Percentiles rank a stretch among this genome's conserved stretches.
Evolutionary conservation across 2,113 vertebrate genomes (phyloP).

Genomic region (Tringa solitaria): DNA sequence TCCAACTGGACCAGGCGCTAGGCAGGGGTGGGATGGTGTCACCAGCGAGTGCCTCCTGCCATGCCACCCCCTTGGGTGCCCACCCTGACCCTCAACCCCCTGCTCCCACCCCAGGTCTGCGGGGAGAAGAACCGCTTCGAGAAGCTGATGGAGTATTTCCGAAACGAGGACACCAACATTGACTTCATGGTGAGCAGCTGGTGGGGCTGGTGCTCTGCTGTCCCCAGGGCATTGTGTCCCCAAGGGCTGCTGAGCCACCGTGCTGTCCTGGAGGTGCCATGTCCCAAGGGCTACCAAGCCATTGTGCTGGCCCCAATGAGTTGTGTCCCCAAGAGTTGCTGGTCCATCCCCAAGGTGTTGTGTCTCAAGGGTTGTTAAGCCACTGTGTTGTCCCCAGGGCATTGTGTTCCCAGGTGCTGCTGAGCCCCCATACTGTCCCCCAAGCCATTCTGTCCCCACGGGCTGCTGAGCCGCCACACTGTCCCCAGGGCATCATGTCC

Average conservation of each 20-base stretch:
- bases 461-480: neutral
- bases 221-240: neutral
- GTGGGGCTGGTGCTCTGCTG: neutral
- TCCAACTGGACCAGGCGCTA: neutral
- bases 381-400: neutral
- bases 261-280: neutral
- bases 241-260: neutral
- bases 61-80: neutral
- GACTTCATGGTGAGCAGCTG: conserved; percentile 90
- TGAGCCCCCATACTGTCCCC: neutral
- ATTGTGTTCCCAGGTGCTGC: too few relatives aligned
- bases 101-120: conserved; percentile 67
- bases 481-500: neutral
- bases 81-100: neutral
- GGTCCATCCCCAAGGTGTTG: neutral
- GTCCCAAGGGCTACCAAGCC: neutral
- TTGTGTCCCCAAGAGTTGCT: neutral
- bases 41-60: neutral
- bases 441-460: neutral
- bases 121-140: conserved; percentile 84
- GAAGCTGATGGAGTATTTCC: conserved; percentile 94
- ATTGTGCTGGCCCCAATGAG: neutral
- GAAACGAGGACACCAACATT: conserved; percentile 87
- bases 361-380: too few relatives aligned
- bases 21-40: neutral